Base-by-base conservation (phyloP, 2,113 vertebrate species). In the Brachyistius frenatus region DNA sequence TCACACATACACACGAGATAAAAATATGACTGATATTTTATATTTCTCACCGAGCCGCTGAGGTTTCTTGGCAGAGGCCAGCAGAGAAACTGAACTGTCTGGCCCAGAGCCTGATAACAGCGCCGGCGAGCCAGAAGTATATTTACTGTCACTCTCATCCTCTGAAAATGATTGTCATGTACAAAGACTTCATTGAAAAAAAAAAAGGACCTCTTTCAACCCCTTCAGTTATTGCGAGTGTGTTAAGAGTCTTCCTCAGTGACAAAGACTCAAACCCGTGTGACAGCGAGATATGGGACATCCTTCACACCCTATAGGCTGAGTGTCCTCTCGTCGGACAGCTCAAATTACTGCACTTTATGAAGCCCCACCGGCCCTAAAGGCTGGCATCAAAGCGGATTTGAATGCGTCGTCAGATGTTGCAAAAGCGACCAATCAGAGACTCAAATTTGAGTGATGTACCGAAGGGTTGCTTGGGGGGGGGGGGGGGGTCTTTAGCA, bases 121-220 rank as follows among this genome's bases (percentile, higher is more conserved):
- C n/a, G 52, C 47, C 30, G 35, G 3, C 7, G 41, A 10, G 2
- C n/a, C 39, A 2, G 55, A 54, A 66, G 50, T 60, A 4, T 76
- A 76, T 83, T 66, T 80, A 49, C 70, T 67, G 75, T 73, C 68
- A 47, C 73, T 76, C 37, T 69, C 53, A 53, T 73, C 52, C 64
- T 78, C 71, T 16, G 46, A 14, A 60, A 76, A 76, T 69, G 73
- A 80, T 72, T 75, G 86, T 57, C 56, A 69, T 75, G 77, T 67
- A 49, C 64, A 73, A 76, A 49, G 75, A 73, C 46, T 78, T 69
- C 63, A 78, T 50, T 56, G 37, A 66, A 77, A 39, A 23, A 23
- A 23, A 23, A 23, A 23, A 7, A 16, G 4, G 57, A 78, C 71
- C 56, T 79, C 47, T 65, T 64, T 11, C 39, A 80, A 67, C 35